Base-by-base conservation (phyloP, 2,797 vertebrate genomes). In the Rhinichthys osculus region DNA sequence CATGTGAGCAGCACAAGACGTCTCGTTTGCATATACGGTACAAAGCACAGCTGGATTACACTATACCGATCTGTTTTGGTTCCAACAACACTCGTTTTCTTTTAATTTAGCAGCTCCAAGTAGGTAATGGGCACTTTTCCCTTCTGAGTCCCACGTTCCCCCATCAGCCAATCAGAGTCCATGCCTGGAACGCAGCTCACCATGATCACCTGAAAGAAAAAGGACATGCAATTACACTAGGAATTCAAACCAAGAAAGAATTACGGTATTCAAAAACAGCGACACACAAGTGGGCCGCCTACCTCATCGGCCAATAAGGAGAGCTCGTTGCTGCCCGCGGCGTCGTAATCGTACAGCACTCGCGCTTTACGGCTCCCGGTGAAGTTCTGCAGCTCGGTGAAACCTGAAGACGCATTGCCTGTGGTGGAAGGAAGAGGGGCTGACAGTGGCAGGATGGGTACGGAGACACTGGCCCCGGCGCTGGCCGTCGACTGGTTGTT, bases 71-170 rank as follows among this genome's bases (percentile, higher is more conserved):
- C 1, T 16, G 62, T 67, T 74, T 81, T 52, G 33, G 54, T 84
- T 21, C 27, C 35, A 76, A 54, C 30, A n/a, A 47, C 7, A 10
- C 33, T 54, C 2, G 21, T 54, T 81, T 67, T 50, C 7, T 62
- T 64, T 97, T 95, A 99, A 95, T 99, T 99, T 82, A 99, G 96
- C 89, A 99, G 95, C 95, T 99, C 98, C 95, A 99, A 96, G 92
- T 99, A 99, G 89, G 98, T 99, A 95, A 98, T 99, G 82, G 98
- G 98, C 91, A 99, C 98, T 96, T 97, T 98, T 94, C 98, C 98
- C 91, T 97, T 98, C 94, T 99, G 98, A 93, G 87, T 98, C 90
- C 97, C 98, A 83, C 98, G 96, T 93, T 99, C 98, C 17, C 98
- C 98, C 97, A 99, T 97, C 91, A 99, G 95, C 98, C 98, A 99